Evolutionary conservation across 2,888 invertebrate species (phyloP), one percentile per base, ranked within the genome.

Genomic region (Microplitis deprimator): DNA sequence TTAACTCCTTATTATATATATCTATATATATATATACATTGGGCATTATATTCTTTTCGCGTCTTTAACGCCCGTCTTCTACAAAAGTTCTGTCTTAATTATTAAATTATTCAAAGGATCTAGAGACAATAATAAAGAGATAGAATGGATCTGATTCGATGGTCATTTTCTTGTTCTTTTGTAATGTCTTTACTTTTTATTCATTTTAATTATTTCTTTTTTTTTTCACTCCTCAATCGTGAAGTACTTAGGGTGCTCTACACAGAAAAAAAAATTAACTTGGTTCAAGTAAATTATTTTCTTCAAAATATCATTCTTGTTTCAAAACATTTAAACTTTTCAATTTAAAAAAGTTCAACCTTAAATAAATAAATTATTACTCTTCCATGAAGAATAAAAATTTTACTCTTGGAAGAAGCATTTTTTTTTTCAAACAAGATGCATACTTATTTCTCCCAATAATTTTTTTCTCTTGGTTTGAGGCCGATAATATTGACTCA

Each of bases 51-150:
- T 78, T 78, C 76, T 79, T 78, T 77, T 69, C 75, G 76, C 76
- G 65, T 77, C 75, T 79, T 75, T 72, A 70, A 77, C 68, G 65
- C 76, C 62, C 76, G 59, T 73, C 59, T 76, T 69, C 68, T 68
- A 77, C 77, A 83, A 81, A 82, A 84, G 82, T 84, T 81, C 75
- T 80, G 80, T 81, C 83, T 84, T 85, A 84, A 86, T 85, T 84
- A 82, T 84, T 84, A 84, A 85, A 86, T 85, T 86, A 85, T 87
- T 85, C 84, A 84, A 84, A 85, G 83, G 79, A 76, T 83, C 79
- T 10, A 20, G 62, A 68, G 70, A 67, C 67, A 77, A 77, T 73
- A 79, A 70, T 75, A 72, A 68, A 73, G 69, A 73, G 72, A 65
- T 61, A 61, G 61, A 20, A 40, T 65, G 60, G 76, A 77, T 65